Conservation (phyloP, 2,888 invertebrate genomes). For the Meteorus cinctellus region DNA sequence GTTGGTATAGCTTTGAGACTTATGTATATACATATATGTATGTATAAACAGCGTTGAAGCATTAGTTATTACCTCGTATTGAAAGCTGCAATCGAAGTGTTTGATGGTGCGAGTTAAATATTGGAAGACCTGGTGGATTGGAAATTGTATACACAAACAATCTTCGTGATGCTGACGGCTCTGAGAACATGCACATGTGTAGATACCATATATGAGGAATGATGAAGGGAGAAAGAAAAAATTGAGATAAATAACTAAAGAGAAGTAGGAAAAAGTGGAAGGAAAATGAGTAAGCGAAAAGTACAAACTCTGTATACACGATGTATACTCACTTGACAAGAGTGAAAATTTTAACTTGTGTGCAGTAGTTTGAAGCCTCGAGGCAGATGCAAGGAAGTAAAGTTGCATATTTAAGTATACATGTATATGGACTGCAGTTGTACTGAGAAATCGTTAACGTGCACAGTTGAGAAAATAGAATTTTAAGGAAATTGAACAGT, state of each 20-base stretch:
- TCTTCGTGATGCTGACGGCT: constrained; percentile 47
- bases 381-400: constrained; percentile 20
- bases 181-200: constrained; percentile 3
- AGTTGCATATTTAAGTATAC: neutral
- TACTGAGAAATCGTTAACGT: constrained; percentile 17
- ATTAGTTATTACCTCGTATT: constrained; percentile 7
- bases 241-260: neutral
- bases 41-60: constrained; percentile 1
- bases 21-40: neutral
- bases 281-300: too few species aligned
- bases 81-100: constrained; percentile 2
- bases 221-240: neutral
- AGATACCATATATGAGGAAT: neutral
- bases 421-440: neutral
- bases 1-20: constrained; percentile 16
- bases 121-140: constrained; percentile 17
- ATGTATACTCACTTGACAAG: neutral
- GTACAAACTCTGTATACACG: too few species aligned
- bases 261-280: neutral
- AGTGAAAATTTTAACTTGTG: neutral
- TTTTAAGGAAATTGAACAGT: constrained; percentile 16
- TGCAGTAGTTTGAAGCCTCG: neutral
- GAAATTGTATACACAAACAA: constrained; percentile 32
- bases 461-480: constrained; percentile 15
- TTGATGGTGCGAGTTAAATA: neutral